These are phyloP conservation scores for Epizoanthus ramosus DNA, from an alignment of 92 coral and sea anemone genomes.

Conservation along the genomic window DNA sequence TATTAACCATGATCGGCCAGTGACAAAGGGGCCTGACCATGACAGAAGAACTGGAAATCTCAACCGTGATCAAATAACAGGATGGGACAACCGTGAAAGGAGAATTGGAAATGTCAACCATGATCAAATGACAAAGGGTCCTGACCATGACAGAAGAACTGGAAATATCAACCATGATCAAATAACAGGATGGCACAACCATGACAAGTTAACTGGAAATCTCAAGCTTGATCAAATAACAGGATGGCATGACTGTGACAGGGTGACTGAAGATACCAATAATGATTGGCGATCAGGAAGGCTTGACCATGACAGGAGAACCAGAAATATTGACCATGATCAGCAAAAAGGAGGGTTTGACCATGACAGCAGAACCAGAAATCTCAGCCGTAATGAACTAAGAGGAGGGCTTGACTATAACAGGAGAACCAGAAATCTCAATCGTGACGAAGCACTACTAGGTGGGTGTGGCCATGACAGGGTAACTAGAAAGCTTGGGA, in stretches of 20 bases:
- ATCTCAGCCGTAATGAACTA: not conserved
- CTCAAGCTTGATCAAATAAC: not conserved
- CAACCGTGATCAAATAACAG: not conserved
- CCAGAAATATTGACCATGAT: too few relatives aligned
- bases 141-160: conserved; percentile 7
- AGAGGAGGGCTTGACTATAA: conserved; percentile 10
- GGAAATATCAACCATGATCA: conserved; percentile 22
- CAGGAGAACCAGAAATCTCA: conserved; percentile 17
- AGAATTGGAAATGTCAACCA: not conserved
- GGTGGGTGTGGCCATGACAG: conserved; percentile 22
- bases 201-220: not conserved
- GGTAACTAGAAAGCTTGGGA: not conserved
- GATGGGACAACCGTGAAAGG: conserved; percentile 2
- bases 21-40: not conserved
- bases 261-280: too few relatives aligned
- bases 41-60: not conserved
- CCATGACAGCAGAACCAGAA: not conserved
- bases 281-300: too few relatives aligned
- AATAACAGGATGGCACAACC: conserved; percentile 1
- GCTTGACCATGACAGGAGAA: not conserved
- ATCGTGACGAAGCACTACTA: conserved; percentile 1
- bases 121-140: conserved; percentile 1
- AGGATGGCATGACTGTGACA: not conserved
- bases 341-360: not conserved
- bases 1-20: too few relatives aligned